A percentile compares a stretch with the other conserved stretches of the same genome.
Conservation (phyloP, 2,797 vertebrate species). For the Crax fasciolata region DNA sequence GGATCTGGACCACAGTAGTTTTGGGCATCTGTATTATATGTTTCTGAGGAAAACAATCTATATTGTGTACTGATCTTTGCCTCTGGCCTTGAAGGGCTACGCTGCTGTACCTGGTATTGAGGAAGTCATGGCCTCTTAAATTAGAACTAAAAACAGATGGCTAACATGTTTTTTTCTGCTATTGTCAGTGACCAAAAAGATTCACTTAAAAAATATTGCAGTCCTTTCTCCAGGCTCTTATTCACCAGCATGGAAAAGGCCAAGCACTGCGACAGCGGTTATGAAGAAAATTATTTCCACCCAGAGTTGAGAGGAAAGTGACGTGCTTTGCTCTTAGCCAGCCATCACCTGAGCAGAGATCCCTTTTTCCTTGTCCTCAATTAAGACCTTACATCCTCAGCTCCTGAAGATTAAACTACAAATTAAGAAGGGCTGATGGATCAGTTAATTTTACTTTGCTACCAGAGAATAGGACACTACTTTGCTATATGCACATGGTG, state of each 20-base stretch:
- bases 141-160: slow-evolving; percentile 23
- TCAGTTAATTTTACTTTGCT: not conserved
- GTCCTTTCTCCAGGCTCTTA: slow-evolving; percentile 35
- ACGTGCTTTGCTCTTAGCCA: slow-evolving; percentile 25
- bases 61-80: not conserved
- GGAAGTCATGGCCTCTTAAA: slow-evolving; percentile 21
- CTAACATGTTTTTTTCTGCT: not conserved
- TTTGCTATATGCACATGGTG: not conserved
- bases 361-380: not conserved
- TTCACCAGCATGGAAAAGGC: slow-evolving; percentile 37
- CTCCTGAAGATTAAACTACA: not conserved
- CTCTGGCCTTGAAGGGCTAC: not conserved
- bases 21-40: rapidly evolving
- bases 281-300: slow-evolving; percentile 40
- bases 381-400: not conserved
- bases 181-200: slow-evolving; percentile 17
- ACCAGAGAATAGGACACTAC: not conserved
- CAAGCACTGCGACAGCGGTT: slow-evolving; percentile 11
- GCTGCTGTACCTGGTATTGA: not conserved
- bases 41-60: not conserved
- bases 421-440: not conserved
- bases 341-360: not conserved
- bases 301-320: not conserved
- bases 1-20: not conserved
- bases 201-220: slow-evolving; percentile 36